Base-by-base conservation (phyloP, 2,888 invertebrate species). In the Caenorhabditis sulstoni region DNA sequence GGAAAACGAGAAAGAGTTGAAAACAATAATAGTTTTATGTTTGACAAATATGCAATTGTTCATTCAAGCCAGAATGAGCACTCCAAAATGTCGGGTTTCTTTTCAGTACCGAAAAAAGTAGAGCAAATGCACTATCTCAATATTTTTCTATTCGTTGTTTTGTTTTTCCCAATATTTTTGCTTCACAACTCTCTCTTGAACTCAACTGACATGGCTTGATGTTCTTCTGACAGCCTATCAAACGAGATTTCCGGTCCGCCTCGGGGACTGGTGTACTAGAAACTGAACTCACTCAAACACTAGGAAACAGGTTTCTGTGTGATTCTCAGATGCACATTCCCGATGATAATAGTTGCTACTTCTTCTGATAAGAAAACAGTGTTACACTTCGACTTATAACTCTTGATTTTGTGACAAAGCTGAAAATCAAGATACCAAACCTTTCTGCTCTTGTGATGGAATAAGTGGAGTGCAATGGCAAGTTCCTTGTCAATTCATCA, bases 391-490 rank as follows among this genome's bases (percentile, higher is more conserved):
- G n/a, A n/a, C n/a, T n/a, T n/a, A n/a, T n/a, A n/a, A n/a, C n/a
- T n/a, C n/a, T n/a, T n/a, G n/a, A n/a, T n/a, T n/a, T n/a, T n/a
- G n/a, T n/a, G n/a, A n/a, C n/a, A n/a, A n/a, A n/a, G n/a, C n/a
- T n/a, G n/a, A n/a, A n/a, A n/a, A n/a, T n/a, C n/a, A n/a, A n/a
- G n/a, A 57, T 62, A 53, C 53, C 61, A 55, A 53, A 49, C 47
- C 62, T 64, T 62, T 41, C 49, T 58, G 41, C 50, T 50, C 18
- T 62, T 18, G 39, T 44, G 64, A 64, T 73, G 64, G 64, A 73
- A 73, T 64, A 73, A 71, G 20, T 73, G 73, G 71, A 71, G 53
- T 64, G 55, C 64, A 71, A 64, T 62, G 20, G 49, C 23, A 37
- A 62, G 71, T 71, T 71, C 44, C 57, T 7, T 29, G 55, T n/a